Conservation (phyloP, 2,113 vertebrate genomes). For the Trochalopteron elliotii region DNA sequence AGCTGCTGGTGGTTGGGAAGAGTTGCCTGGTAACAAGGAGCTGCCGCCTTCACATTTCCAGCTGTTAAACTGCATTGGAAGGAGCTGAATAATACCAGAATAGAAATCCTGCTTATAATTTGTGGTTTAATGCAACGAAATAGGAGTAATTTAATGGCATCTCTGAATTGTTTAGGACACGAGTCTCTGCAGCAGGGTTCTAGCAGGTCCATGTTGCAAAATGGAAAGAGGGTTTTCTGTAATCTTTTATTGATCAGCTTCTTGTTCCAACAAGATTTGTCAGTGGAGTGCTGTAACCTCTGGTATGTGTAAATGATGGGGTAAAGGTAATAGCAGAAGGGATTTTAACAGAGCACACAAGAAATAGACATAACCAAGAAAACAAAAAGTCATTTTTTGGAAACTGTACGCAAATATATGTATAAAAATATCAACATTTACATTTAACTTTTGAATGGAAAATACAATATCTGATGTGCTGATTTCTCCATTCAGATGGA, state of each 20-base stretch:
- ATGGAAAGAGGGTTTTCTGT: neutral
- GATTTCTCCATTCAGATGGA: neutral
- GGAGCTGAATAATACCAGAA: neutral
- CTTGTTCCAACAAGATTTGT: neutral
- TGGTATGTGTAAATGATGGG: neutral
- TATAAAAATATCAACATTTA: neutral
- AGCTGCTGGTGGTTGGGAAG: neutral
- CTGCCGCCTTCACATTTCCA: neutral
- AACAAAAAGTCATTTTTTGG: neutral
- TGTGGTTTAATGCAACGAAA: neutral
- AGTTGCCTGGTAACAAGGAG: slow-evolving; percentile 12
- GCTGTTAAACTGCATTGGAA: neutral
- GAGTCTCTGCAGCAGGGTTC: neutral
- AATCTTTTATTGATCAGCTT: neutral
- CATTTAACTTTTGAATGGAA: neutral
- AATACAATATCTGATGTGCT: neutral
- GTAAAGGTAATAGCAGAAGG: neutral
- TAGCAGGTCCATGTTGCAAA: neutral
- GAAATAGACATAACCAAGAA: neutral
- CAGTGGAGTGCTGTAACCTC: neutral
- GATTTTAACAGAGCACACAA: neutral
- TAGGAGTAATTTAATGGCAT: neutral
- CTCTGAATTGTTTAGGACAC: neutral
- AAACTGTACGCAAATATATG: neutral
- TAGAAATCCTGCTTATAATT: neutral